phyloP scores from a whole-genome alignment of 2,113 vertebrate genomes.

The Callionymus lyra region DNA sequence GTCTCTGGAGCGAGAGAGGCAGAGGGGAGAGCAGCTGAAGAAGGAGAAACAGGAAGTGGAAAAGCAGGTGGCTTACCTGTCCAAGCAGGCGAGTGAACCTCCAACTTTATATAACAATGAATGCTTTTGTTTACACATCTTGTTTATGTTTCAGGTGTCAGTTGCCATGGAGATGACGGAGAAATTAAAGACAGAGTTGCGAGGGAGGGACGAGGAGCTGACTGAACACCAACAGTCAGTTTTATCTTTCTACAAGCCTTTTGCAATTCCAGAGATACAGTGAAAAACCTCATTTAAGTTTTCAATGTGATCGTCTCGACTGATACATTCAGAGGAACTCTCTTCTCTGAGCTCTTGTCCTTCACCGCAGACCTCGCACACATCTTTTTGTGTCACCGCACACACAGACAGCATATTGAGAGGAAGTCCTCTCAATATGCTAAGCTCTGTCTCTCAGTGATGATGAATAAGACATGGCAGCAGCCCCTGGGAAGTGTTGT shows the following conservation, averaged over 20 bases:
- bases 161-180: constrained; percentile 55
- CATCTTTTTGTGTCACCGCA: constrained; percentile 14
- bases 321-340: background rate
- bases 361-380: background rate
- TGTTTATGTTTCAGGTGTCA: constrained; percentile 24
- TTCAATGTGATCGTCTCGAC: background rate
- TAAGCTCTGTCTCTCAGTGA: background rate
- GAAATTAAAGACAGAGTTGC: constrained; percentile 40
- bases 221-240: constrained; percentile 50
- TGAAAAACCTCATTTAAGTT: background rate
- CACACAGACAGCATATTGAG: too few relatives aligned
- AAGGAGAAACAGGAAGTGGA: constrained; percentile 53
- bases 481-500: constrained; percentile 1
- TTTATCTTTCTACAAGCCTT: too few relatives aligned
- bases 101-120: background rate
- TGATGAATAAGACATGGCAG: constrained; percentile 14
- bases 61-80: constrained; percentile 38
- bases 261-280: too few relatives aligned
- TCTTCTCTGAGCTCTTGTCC: too few relatives aligned
- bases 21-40: constrained; percentile 34
- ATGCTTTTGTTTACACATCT: rapidly evolving
- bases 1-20: constrained; percentile 38
- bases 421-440: too few relatives aligned
- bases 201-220: constrained; percentile 47
- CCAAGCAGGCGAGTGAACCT: constrained; percentile 41